Evolutionary conservation across 1,140 invertebrate genomes (phyloP), one percentile per base, ranked within the genome.

Genomic region (Harpegnathos saltator): DNA sequence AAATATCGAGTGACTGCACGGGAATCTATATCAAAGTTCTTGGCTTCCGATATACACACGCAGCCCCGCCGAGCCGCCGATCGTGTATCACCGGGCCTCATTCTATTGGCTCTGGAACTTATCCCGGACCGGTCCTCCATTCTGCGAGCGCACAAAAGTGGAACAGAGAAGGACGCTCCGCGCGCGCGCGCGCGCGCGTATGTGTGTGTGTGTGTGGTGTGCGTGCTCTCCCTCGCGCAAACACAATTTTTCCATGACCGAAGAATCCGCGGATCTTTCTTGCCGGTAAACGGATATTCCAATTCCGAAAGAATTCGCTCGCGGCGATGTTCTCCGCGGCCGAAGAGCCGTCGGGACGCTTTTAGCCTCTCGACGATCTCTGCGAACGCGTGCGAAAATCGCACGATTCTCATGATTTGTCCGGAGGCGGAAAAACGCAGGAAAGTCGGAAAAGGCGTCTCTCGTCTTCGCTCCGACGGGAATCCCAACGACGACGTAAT

Each of bases 1-100:
- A 85, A 89, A 91, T 89, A 89, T 90, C 83, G 84, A 85, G 82
- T 85, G 86, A 84, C 86, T 85, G 15, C 38, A 33, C 54, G 66
- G 48, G 54, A 81, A 88, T 85, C 62, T 85, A 89, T 89, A 89
- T 88, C 84, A 77, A 86, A 80, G 62, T 88, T 90, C 78, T 86
- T 82, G 81, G 86, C 71, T 63, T 58, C 54, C 59, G 72, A 77
- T 73, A 69, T 29, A 63, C 84, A 52, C 63, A 48, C 68, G 58
- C 59, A 54, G 29, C n/a, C n/a, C n/a, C n/a, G n/a, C 29, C 50
- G 61, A 85, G 38, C 26, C 22, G 11, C 29, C 69, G 48, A 56
- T 59, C 77, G 59, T 62, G 78, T 85, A 56, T 68, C 83, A 71
- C 29, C 4, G 52, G 38, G 22, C 26, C 38, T 83, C 24, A 48